A percentile compares a stretch with the other conserved stretches of the same genome.
phyloP scores from a whole-genome alignment of 2,797 vertebrate genomes.

The Catostomus latipinnis region DNA sequence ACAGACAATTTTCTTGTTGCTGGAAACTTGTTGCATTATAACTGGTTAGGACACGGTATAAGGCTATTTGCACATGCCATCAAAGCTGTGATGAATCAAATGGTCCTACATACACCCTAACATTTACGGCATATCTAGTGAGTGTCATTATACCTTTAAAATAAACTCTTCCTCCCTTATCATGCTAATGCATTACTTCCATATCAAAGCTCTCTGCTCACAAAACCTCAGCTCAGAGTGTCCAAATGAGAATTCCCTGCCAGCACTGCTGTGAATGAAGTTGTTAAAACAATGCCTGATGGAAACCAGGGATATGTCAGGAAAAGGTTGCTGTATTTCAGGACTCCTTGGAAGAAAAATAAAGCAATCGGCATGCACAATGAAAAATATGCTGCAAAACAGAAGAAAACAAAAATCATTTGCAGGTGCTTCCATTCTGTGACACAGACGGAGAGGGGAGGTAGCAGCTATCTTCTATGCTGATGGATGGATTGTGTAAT shows the following conservation, averaged over 20 bases:
- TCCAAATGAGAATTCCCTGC: background rate
- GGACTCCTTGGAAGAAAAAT: constrained; percentile 1
- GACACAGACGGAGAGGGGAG: background rate
- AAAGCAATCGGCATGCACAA: constrained; percentile 10
- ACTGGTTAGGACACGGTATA: too few species aligned
- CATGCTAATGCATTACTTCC: constrained; percentile 43
- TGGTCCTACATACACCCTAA: background rate
- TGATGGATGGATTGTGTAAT: constrained; percentile 39
- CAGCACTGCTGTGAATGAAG: constrained; percentile 22
- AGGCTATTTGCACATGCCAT: too few species aligned
- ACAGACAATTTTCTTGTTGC: too few species aligned
- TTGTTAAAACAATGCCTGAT: constrained; percentile 18
- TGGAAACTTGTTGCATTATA: too few species aligned
- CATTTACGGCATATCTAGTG: constrained; percentile 16
- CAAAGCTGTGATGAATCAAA: too few species aligned
- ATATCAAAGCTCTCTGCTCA: constrained; percentile 23
- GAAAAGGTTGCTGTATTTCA: constrained; percentile 17
- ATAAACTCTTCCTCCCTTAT: constrained; percentile 30
- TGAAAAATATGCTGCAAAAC: constrained; percentile 5
- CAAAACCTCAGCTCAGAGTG: background rate
- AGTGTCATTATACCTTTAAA: constrained; percentile 41
- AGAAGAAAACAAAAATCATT: constrained; percentile 16
- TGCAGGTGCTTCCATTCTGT: constrained; percentile 1
- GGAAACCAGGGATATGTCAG: constrained; percentile 4
- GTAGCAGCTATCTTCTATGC: background rate